These are phyloP conservation scores for Apamea crenata DNA, from an alignment of 2,888 invertebrate genomes.

Conservation along the genomic window DNA sequence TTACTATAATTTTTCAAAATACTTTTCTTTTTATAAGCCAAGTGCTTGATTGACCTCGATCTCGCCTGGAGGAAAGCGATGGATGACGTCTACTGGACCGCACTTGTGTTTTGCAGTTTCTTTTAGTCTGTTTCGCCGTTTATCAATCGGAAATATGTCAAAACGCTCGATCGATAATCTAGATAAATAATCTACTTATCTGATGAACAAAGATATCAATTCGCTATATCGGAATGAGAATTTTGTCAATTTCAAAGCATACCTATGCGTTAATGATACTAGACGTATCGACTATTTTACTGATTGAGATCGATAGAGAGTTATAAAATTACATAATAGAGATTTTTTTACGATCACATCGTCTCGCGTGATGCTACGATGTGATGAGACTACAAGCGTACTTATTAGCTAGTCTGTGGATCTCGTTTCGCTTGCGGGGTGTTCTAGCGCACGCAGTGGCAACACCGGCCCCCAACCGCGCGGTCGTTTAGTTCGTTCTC, in stretches of 20 bases:
- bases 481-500: constrained; percentile 81
- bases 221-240: not conserved
- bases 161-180: constrained; percentile 30
- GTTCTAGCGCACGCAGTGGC: constrained; percentile 83
- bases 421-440: constrained; percentile 78
- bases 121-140: constrained; percentile 8
- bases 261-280: constrained; percentile 26
- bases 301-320: constrained; percentile 67
- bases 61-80: not conserved
- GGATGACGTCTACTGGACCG: not conserved
- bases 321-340: constrained; percentile 70
- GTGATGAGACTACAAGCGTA: constrained; percentile 72
- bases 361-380: constrained; percentile 73
- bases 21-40: not conserved
- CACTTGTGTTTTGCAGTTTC: constrained; percentile 3
- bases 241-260: constrained; percentile 22
- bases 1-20: not conserved
- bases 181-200: constrained; percentile 50
- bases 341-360: constrained; percentile 66
- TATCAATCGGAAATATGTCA: constrained; percentile 46
- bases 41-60: not conserved
- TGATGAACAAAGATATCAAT: constrained; percentile 18
- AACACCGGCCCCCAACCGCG: constrained; percentile 85
- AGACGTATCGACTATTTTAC: constrained; percentile 28
- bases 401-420: constrained; percentile 68